Conservation (phyloP, 2,113 vertebrate genomes). For the Scomber colias region DNA sequence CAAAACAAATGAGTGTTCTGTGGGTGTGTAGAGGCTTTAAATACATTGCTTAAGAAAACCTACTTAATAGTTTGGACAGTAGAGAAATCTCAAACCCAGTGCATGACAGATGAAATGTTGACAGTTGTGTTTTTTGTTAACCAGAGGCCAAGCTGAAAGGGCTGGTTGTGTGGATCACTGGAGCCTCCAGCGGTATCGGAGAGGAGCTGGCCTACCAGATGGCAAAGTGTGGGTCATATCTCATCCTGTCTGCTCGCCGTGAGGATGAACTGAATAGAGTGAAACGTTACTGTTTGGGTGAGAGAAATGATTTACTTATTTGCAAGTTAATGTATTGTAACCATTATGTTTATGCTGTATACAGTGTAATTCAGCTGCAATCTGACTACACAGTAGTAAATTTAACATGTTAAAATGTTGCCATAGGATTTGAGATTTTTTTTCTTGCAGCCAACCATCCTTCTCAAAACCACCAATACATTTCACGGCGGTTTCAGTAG, state of each 20-base stretch:
- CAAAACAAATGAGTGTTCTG: too few species aligned
- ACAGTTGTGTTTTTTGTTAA: conserved; percentile 20
- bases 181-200: conserved; percentile 96
- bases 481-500: background rate
- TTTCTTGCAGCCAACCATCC: background rate
- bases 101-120: background rate
- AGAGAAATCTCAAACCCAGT: background rate
- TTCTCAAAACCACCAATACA: background rate
- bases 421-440: background rate
- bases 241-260: conserved; percentile 92
- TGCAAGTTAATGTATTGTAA: background rate
- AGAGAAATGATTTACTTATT: conserved; percentile 22
- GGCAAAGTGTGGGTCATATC: conserved; percentile 86
- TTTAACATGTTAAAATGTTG: background rate
- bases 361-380: background rate
- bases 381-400: background rate
- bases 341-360: too few species aligned
- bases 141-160: conserved; percentile 88
- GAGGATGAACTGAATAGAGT: conserved; percentile 90
- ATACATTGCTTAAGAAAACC: too few species aligned
- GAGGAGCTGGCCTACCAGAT: conserved; percentile 94
- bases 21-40: too few species aligned
- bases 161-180: conserved; percentile 95
- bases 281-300: conserved; percentile 91
- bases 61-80: background rate